Evolutionary conservation across 2,113 vertebrate genomes (phyloP).

Genomic region (Nibea coibor): DNA sequence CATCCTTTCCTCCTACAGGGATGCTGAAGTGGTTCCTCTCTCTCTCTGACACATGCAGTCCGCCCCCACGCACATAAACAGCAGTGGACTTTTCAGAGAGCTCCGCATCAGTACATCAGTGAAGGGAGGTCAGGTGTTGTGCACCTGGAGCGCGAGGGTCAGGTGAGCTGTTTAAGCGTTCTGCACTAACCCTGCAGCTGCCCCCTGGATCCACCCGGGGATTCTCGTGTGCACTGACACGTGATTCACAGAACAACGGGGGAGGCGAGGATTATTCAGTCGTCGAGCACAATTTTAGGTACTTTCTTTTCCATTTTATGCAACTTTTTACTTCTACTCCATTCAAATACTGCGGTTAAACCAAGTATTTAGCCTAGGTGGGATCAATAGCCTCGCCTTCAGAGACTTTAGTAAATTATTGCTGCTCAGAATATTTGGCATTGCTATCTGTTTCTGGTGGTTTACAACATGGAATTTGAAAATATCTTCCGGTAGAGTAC

Average conservation of each 20-base stretch:
- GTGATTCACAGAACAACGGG: constrained; percentile 16
- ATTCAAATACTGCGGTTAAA: no score
- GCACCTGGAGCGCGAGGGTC: constrained; percentile 33
- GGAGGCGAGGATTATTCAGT: no score
- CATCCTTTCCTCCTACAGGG: not conserved
- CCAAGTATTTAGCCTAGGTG: no score
- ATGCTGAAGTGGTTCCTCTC: constrained; percentile 13
- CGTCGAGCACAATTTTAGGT: no score
- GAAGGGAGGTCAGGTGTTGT: constrained; percentile 35
- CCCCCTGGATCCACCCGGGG: not conserved
- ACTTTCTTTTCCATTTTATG: no score
- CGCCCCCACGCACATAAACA: not conserved
- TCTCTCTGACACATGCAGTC: constrained; percentile 9
- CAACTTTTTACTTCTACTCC: no score
- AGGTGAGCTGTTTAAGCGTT: constrained; percentile 6
- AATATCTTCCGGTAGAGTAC: no score
- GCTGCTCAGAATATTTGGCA: no score
- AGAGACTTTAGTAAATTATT: no score
- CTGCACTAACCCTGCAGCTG: not conserved
- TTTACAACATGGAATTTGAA: no score
- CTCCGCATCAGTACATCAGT: not conserved
- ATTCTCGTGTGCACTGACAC: constrained; percentile 44
- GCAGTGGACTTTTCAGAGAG: constrained; percentile 1
- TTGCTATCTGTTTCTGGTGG: no score
- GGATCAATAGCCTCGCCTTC: no score